Evolutionary conservation across 92 coral and sea anemone genomes (phyloP), one percentile per base, ranked within the genome.

Genomic region (Porites evermanni): DNA sequence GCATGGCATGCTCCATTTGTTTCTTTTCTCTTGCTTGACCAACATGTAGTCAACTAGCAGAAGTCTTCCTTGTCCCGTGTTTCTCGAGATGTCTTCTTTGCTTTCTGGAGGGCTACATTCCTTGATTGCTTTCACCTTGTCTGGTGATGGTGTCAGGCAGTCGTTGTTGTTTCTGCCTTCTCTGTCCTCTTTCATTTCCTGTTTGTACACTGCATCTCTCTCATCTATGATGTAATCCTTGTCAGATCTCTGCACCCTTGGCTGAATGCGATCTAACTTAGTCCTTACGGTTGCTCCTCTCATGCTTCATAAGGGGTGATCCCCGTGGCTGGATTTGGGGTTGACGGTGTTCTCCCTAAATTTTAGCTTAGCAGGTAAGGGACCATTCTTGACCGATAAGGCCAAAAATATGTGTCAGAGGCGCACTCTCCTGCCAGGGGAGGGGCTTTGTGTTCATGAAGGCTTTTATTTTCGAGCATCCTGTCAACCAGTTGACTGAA

Each of bases 281-380:
- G 89, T 92, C 66, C 90, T 85, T 51, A 89, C 80, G 12, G 72
- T 10, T 72, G 89, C 67, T 60, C 93, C 85, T 56, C 80, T 90
- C 44, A 90, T 65, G 93, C 93, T 78, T 90, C 87, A 32, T 92
- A 86, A 7, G 91, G 91, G 90, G 93, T 23, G 60, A 89, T 72
- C 53, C 91, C 91, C 59, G 91, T 92, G 38, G 91, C 93, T 71
- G 93, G 91, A 69, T 89, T 93, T 19, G 89, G 95, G 72, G 91
- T 89, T 24, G 26, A 24, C 26, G 26, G 26, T 24, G 26, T 24
- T 24, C 26, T 24, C 26, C 26, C 26, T 24, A 24, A 24, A 24
- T 24, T 24, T 24, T 24, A 24, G 26, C 26, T 24, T 24, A 24
- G 26, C 26, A 24, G 26, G 26, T 24, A 24, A 24, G 26, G 26